Evolutionary conservation across 2,113 vertebrate genomes (phyloP).

Genomic region (Dipodomys stephensi): DNA sequence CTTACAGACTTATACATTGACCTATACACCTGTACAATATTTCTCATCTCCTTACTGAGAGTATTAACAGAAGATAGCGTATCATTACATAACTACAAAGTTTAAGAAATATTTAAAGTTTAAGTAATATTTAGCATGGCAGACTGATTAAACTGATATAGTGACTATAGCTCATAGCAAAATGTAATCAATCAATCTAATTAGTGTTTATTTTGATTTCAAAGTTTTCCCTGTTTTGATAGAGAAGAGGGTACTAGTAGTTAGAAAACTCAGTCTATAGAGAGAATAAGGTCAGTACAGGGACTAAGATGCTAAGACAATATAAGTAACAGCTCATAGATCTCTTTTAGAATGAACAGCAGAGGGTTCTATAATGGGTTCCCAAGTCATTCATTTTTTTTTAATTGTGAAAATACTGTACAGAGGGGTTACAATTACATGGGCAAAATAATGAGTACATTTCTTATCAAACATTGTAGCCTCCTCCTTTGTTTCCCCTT

Average conservation of each 20-base stretch:
- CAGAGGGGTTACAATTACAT: too few relatives aligned
- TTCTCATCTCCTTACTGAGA: background rate
- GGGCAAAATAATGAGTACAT: too few relatives aligned
- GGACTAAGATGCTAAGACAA: background rate
- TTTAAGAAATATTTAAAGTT: background rate
- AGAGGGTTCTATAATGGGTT: background rate
- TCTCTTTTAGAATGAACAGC: background rate
- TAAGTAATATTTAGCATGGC: background rate
- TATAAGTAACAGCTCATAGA: background rate
- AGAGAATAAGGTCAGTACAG: background rate
- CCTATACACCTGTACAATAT: background rate
- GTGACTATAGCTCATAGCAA: background rate
- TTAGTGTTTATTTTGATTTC: slow-evolving; percentile 2
- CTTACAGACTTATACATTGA: background rate
- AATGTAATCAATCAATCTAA: background rate
- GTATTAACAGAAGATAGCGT: background rate
- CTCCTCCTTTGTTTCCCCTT: too few relatives aligned
- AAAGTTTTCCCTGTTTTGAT: background rate
- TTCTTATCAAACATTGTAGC: too few relatives aligned
- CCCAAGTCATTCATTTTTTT: background rate
- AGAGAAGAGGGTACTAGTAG: background rate
- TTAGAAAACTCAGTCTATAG: background rate
- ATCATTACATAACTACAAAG: background rate
- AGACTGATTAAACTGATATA: background rate
- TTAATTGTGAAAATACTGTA: too few relatives aligned